Percentiles rank a stretch among this genome's conserved stretches.
These are phyloP conservation scores for Botrylloides violaceus DNA, from an alignment of 23 tunicate genomes.

Conservation along the genomic window DNA sequence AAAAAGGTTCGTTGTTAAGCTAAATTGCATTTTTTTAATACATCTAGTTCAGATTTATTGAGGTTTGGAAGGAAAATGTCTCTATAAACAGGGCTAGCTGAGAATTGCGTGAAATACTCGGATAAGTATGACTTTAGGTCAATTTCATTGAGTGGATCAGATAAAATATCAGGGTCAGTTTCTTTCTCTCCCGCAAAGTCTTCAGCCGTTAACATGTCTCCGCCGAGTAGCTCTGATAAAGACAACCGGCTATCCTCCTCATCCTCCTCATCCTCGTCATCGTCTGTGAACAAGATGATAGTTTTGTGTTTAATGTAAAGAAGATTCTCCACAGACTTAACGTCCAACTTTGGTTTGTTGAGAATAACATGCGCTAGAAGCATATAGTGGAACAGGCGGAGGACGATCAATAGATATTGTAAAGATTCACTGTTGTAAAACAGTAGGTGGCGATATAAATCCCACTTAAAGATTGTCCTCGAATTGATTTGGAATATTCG, in stretches of 20 bases:
- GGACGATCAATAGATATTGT: too few relatives aligned
- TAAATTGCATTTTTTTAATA: constrained; percentile 1
- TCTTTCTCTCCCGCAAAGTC: constrained; percentile 48
- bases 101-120: constrained; percentile 34
- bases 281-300: constrained; percentile 3
- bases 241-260: constrained; percentile 37
- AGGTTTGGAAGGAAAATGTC: constrained; percentile 50
- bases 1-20: too few relatives aligned
- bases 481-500: too few relatives aligned
- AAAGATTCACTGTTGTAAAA: too few relatives aligned
- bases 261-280: constrained; percentile 30
- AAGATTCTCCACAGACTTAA: too few relatives aligned
- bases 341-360: too few relatives aligned
- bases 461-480: too few relatives aligned
- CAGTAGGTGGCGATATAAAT: too few relatives aligned
- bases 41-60: constrained; percentile 31
- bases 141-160: constrained; percentile 60
- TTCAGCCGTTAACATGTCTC: constrained; percentile 25
- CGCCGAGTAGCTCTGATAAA: constrained; percentile 46
- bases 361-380: too few relatives aligned
- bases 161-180: constrained; percentile 45
- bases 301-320: too few relatives aligned
- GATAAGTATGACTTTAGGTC: constrained; percentile 36
- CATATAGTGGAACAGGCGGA: too few relatives aligned
- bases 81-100: constrained; percentile 33